Percentiles rank a stretch among this genome's conserved stretches.
Conservation (phyloP, 1,140 invertebrate genomes). For the Orius insidiosus region DNA sequence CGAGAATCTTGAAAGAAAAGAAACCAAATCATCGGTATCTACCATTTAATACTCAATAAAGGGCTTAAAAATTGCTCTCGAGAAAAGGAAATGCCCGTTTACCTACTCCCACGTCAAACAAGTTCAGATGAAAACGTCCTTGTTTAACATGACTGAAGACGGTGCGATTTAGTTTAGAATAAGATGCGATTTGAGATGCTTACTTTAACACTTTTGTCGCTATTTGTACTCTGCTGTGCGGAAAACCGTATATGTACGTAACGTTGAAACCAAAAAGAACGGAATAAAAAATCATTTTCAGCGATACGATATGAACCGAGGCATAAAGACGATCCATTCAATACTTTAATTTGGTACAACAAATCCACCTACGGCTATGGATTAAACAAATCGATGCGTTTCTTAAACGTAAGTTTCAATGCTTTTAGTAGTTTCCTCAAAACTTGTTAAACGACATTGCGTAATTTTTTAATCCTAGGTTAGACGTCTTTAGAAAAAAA, state of each 20-base stretch:
- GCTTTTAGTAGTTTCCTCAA: not conserved
- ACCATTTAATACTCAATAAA: too few relatives aligned
- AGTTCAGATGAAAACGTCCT: too few relatives aligned
- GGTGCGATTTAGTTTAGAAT: too few relatives aligned
- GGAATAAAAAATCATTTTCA: not conserved
- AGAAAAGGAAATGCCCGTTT: too few relatives aligned
- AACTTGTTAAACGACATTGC: not conserved
- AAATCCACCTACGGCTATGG: slow-evolving; percentile 14
- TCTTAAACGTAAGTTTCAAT: slow-evolving; percentile 15
- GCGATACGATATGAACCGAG: slow-evolving; percentile 10
- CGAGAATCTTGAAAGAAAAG: too few relatives aligned
- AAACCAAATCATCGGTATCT: too few relatives aligned
- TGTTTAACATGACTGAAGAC: too few relatives aligned
- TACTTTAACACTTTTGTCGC: not conserved
- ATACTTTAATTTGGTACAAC: slow-evolving; percentile 17
- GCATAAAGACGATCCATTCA: slow-evolving; percentile 13
- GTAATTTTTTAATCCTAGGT: not conserved
- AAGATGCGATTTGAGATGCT: too few relatives aligned
- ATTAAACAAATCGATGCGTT: slow-evolving; percentile 16
- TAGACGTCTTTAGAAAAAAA: not conserved
- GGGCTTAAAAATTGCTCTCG: too few relatives aligned
- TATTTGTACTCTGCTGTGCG: not conserved
- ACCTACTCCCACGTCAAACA: too few relatives aligned
- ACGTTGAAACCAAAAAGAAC: too few relatives aligned
- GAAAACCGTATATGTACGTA: too few relatives aligned